These are phyloP conservation scores for Merops nubicus DNA, from an alignment of 2,113 vertebrate genomes.

Conservation along the genomic window DNA sequence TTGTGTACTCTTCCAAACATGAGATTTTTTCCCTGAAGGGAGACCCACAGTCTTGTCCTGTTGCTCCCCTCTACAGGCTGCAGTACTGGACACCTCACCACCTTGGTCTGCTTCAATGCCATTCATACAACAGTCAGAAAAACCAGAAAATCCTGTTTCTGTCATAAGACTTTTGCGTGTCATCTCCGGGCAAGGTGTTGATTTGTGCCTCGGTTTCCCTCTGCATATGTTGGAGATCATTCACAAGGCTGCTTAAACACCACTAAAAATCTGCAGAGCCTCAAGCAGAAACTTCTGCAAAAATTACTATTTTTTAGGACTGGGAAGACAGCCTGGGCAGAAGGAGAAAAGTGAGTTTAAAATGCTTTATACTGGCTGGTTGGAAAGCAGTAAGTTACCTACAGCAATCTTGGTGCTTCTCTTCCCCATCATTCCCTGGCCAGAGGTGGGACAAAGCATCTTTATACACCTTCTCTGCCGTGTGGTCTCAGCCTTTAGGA, in stretches of 20 bases:
- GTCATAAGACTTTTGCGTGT: rapidly evolving
- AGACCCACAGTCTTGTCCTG: rapidly evolving
- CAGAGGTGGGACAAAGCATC: background rate
- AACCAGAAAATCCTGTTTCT: background rate
- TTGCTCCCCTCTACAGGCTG: background rate
- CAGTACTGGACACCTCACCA: background rate
- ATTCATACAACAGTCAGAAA: rapidly evolving
- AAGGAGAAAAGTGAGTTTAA: background rate
- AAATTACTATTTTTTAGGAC: background rate
- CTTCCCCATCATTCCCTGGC: background rate
- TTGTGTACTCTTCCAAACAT: background rate
- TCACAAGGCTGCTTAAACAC: background rate
- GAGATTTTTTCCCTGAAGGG: background rate
- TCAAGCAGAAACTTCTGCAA: background rate
- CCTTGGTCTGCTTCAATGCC: rapidly evolving
- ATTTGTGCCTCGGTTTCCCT: conserved; percentile 1
- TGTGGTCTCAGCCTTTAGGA: background rate
- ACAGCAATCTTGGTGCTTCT: rapidly evolving
- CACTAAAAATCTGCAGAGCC: background rate
- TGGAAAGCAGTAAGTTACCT: background rate
- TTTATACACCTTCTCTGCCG: rapidly evolving
- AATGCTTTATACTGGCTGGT: background rate
- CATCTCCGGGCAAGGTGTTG: background rate
- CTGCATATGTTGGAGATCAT: background rate
- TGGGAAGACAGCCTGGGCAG: background rate